Evolutionary conservation across 2,113 vertebrate species (phyloP), one percentile per base, ranked within the genome.

Genomic region (Seriola dumerili): DNA sequence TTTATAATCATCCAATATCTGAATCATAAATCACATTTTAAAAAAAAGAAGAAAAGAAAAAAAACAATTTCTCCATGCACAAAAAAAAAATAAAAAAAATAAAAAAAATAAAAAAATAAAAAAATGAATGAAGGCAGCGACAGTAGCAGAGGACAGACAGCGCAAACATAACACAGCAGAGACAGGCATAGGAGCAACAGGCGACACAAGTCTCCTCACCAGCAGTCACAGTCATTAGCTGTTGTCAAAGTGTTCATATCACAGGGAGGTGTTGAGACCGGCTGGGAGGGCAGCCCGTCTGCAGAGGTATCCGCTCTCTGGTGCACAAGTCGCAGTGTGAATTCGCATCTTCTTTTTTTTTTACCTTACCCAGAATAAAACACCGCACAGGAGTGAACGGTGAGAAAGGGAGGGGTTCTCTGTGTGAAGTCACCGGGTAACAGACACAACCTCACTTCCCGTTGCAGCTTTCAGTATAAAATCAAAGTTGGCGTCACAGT

Each of bases 191-290:
- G 73, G 78, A 90, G 94, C 94, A 96, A 96, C 95, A 96, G 95
- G 95, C 95, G 94, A 91, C 91, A 91, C 90, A 29, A 88, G 91
- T 62, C 75, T 61, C 25, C 94, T 95, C 92, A 96, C 94, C 94
- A 94, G 94, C 92, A 81, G 54, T 25, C 79, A 61, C 4, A n/a
- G 78, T 61, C 86, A 42, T 59, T 2, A 14, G 32, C 76, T n/a
- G 85, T 1, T 40, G 63, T 5, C 34, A 2, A 58, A 6, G 14
- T 17, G 78, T 29, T 69, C 73, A 71, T 44, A 10, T 63, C 13
- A 50, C 17, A 2, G 2, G 73, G 9, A 62, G 81, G 62, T 0
- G 72, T 0, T 5, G 32, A 12, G 23, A 25, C 55, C 11, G 84
- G 55, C 69, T 50, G 59, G 0, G 70, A 9, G 23, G 32, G 29